Evolutionary conservation across 2,113 vertebrate species (phyloP).

Genomic region (Pangasianodon hypophthalmus): DNA sequence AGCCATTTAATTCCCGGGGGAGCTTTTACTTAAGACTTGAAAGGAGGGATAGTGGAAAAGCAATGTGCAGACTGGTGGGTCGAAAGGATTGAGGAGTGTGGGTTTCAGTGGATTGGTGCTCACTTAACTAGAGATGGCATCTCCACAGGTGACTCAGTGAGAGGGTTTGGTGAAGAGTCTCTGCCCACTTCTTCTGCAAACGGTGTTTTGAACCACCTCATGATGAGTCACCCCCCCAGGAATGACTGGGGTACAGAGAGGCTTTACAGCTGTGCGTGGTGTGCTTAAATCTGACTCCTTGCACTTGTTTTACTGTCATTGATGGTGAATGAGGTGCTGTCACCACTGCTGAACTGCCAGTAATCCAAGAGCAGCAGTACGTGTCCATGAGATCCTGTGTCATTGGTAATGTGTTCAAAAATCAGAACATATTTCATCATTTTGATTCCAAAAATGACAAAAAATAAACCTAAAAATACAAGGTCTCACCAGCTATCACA

Average conservation of each 20-base stretch:
- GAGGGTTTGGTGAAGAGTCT: neutral
- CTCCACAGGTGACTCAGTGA: slow-evolving; percentile 5
- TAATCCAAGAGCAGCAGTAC: neutral
- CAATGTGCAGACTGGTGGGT: neutral
- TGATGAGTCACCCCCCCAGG: neutral
- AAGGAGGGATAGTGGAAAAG: neutral
- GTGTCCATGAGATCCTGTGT: neutral
- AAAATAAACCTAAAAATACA: neutral
- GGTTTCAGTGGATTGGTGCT: slow-evolving; percentile 6
- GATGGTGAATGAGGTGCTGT: neutral
- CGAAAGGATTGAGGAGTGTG: neutral
- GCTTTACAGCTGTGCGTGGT: neutral
- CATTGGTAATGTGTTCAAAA: neutral
- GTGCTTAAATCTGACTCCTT: neutral
- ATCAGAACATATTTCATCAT: too few species aligned
- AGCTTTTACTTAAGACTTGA: neutral
- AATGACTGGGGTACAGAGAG: neutral
- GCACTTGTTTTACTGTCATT: neutral
- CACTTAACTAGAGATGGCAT: neutral
- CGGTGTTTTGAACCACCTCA: neutral
- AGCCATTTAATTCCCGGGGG: neutral
- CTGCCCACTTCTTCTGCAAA: neutral
- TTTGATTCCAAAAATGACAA: too few species aligned
- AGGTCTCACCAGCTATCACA: neutral
- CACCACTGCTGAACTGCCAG: neutral